A percentile compares a stretch with the other conserved stretches of the same genome.
Conservation (phyloP, 2,113 vertebrate species). For the Myodes glareolus region DNA sequence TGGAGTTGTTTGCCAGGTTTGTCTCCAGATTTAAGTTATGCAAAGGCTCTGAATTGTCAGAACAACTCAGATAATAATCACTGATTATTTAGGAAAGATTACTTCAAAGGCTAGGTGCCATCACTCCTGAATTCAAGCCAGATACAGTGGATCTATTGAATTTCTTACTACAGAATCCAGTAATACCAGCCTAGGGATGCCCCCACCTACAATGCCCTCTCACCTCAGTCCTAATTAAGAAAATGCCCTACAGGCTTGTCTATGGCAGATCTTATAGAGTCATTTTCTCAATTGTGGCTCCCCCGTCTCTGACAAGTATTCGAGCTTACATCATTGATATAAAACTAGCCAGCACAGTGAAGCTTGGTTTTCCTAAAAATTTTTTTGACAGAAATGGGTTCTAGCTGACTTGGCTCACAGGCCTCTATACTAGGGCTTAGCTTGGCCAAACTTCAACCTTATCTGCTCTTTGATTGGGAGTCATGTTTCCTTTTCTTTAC, state of each 20-base stretch:
- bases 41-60: too few species aligned
- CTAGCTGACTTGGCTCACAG: fast-evolving
- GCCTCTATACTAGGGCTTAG: not conserved
- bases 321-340: not conserved
- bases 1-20: too few species aligned
- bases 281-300: not conserved
- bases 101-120: too few species aligned
- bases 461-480: not conserved
- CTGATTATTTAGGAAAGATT: too few species aligned
- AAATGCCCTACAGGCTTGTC: not conserved
- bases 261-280: not conserved
- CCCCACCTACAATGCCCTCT: not conserved
- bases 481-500: not conserved
- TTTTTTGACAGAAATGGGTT: not conserved
- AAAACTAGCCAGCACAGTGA: not conserved
- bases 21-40: too few species aligned
- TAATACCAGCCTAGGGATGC: not conserved
- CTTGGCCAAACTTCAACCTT: not conserved
- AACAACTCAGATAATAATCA: too few species aligned
- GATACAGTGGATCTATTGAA: too few species aligned
- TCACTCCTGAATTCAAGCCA: too few species aligned
- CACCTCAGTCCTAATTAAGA: not conserved
- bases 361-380: not conserved
- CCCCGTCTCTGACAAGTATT: not conserved
- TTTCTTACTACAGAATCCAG: not conserved